Evolutionary conservation across 2,888 invertebrate genomes (phyloP), one percentile per base, ranked within the genome.

Genomic region (Volucella zonaria): DNA sequence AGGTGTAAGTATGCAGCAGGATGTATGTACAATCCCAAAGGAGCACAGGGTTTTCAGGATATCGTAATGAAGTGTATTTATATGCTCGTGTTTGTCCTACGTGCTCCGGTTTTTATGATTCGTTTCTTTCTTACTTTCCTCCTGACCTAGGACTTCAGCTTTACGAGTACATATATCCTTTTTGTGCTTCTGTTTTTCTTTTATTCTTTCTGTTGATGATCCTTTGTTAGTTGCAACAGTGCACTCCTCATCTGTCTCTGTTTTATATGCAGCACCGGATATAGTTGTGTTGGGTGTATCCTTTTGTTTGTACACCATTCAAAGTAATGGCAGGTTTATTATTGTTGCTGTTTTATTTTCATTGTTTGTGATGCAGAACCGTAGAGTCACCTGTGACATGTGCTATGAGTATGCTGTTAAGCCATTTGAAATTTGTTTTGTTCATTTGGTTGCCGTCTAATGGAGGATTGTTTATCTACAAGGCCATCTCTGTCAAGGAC

Each of bases 31-130:
- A 31, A 31, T 56, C 79, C 59, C 67, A 52, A 59, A 70, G 71
- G 66, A 80, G 18, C 67, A 42, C 66, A 61, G 80, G 62, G 83
- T 61, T 85, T 81, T 74, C 77, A 74, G 86, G 77, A 82, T 86
- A 86, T 86, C 82, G 86, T 86, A 86, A 86, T 86, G 86, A 86
- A 86, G 86, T 82, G 81, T 82, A 78, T 86, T 86, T 86, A 78
- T 82, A 78, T 77, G 85, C 85, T 78, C 66, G 47, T 86, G 77
- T 86, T 81, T 82, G 86, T 78, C 66, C 49, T 81, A 86, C 86
- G 86, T 86, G 86, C 81, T 82, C 58, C 77, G 82, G 86, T 81
- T 86, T 86, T 86, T 86, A 78, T 86, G 70, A 82, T 77, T 74
- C 73, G 64, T 62, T 77, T 68, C 80, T 58, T 59, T 68, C 80